A percentile compares a stretch with the other conserved stretches of the same genome.
Evolutionary conservation across 2,113 vertebrate genomes (phyloP).

Genomic region (Cisticola juncidis): DNA sequence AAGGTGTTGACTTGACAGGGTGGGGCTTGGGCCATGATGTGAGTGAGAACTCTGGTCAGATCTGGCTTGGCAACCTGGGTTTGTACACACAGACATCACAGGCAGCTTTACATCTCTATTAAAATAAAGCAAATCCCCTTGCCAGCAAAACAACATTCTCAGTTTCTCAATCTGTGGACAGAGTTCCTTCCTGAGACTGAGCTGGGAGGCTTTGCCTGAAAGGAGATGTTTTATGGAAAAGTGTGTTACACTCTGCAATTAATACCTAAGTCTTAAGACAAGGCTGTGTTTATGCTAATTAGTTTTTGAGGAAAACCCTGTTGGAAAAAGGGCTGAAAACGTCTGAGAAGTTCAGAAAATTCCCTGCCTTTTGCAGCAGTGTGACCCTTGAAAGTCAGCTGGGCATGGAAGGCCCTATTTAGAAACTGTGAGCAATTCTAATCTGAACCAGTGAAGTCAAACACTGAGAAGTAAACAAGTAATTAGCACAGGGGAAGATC

Average conservation of each 20-base stretch:
- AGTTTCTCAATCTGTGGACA: not conserved
- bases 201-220: not conserved
- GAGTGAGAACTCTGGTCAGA: not conserved
- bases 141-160: fast-evolving
- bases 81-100: fast-evolving
- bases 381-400: not conserved
- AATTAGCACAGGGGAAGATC: not conserved
- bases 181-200: not conserved
- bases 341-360: not conserved
- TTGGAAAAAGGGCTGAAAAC: not conserved
- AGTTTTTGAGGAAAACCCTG: not conserved
- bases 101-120: not conserved
- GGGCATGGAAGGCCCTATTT: not conserved
- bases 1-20: not conserved
- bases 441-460: not conserved
- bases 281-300: not conserved
- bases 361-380: not conserved
- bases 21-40: fast-evolving
- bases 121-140: not conserved
- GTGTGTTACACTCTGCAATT: not conserved
- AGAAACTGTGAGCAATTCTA: not conserved
- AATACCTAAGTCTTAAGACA: not conserved
- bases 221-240: not conserved
- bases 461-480: not conserved
- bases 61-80: not conserved